A percentile compares a stretch with the other conserved stretches of the same genome.
Conservation (phyloP, 2,113 vertebrate species). For the Calidris pugnax region DNA sequence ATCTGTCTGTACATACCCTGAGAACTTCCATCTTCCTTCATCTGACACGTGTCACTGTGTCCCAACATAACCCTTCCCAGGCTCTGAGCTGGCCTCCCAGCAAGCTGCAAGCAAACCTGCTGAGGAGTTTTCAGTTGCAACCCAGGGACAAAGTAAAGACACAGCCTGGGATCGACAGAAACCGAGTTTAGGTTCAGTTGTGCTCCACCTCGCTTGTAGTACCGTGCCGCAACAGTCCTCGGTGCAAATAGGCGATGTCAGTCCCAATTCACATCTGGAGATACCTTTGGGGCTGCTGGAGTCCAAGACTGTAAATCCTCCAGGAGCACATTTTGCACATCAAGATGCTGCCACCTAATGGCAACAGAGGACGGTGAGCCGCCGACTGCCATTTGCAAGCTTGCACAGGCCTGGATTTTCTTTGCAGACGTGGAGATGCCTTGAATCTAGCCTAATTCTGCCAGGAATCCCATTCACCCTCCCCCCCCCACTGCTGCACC, state of each 20-base stretch:
- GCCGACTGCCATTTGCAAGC: not conserved
- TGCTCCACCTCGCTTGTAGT: not conserved
- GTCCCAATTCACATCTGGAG: not conserved
- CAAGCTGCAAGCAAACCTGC: not conserved
- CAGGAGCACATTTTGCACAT: not conserved
- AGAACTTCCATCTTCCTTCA: not conserved
- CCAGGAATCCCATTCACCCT: not conserved
- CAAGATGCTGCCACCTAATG: slow-evolving; percentile 50
- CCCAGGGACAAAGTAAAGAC: not conserved
- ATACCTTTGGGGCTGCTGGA: not conserved
- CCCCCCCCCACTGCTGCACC: not conserved
- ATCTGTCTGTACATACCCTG: not conserved
- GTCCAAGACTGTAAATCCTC: not conserved
- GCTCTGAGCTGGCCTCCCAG: not conserved
- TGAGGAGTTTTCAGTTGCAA: not conserved
- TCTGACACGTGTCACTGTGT: not conserved
- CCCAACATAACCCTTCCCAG: not conserved
- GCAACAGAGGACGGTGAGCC: not conserved
- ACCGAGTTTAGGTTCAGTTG: not conserved
- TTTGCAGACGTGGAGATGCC: not conserved
- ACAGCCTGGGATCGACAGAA: not conserved
- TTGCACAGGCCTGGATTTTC: not conserved
- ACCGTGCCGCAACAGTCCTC: not conserved
- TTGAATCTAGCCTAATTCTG: not conserved
- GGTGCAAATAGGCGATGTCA: not conserved